phyloP scores from a whole-genome alignment of 1,140 invertebrate genomes.

The Pseudachorutes palmiensis region DNA sequence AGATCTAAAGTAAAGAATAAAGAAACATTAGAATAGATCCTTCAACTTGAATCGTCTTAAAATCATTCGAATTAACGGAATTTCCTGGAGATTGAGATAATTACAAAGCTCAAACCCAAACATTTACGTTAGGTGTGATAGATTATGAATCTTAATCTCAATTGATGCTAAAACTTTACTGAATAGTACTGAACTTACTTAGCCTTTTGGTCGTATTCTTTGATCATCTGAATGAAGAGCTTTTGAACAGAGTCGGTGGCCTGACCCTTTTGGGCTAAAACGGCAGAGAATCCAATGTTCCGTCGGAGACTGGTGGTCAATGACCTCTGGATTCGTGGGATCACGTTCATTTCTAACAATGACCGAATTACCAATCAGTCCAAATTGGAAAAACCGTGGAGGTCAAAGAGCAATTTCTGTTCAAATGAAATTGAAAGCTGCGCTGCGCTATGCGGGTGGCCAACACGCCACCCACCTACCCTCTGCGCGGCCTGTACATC shows the following conservation, averaged over 20 bases:
- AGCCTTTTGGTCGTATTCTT: conserved; percentile 72
- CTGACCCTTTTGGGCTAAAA: conserved; percentile 56
- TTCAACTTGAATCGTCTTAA: no score
- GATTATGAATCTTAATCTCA: no score
- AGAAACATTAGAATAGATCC: not conserved
- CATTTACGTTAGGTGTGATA: no score
- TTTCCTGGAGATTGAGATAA: no score
- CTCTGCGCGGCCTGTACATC: no score
- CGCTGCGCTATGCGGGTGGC: no score
- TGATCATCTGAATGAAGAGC: conserved; percentile 84
- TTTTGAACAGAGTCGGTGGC: conserved; percentile 84
- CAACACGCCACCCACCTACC: no score
- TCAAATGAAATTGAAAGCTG: not conserved
- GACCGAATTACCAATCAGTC: not conserved
- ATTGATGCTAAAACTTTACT: not conserved
- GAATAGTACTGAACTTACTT: conserved; percentile 49
- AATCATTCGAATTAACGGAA: no score
- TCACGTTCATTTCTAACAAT: conserved; percentile 29
- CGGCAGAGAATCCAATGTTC: conserved; percentile 35
- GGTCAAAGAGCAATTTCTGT: not conserved
- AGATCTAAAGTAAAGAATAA: conserved; percentile 39
- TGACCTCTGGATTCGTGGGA: conserved; percentile 21
- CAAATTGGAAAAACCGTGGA: no score
- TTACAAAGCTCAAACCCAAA: no score
- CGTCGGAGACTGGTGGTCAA: conserved; percentile 20